Conservation (phyloP, 1,140 invertebrate species). For the Dinoponera quadriceps region DNA sequence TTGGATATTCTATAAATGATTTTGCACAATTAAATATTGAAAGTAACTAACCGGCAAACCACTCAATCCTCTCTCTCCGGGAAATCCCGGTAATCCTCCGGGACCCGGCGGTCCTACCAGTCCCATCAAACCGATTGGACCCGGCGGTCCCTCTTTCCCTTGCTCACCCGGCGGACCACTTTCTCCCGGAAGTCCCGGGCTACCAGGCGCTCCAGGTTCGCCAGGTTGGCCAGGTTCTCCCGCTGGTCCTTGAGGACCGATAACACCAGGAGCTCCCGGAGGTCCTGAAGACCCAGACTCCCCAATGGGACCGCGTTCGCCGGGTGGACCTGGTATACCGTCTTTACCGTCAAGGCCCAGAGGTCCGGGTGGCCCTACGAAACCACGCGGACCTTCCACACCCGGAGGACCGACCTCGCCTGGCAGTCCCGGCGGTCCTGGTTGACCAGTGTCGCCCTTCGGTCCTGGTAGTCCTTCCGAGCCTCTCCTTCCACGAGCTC, state of each 20-base stretch:
- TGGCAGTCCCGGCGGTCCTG: constrained; percentile 86
- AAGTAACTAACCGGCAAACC: constrained; percentile 85
- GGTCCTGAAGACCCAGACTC: constrained; percentile 90
- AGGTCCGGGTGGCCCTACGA: constrained; percentile 89
- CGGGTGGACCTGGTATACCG: constrained; percentile 90
- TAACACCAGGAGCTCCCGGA: constrained; percentile 90
- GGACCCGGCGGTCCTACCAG: constrained; percentile 90
- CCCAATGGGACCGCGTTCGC: constrained; percentile 90
- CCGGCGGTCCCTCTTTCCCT: constrained; percentile 91
- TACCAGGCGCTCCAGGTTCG: constrained; percentile 90
- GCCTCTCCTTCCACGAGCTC: constrained; percentile 83
- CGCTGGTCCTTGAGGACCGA: constrained; percentile 91
- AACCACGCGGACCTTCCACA: constrained; percentile 88
- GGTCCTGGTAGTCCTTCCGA: constrained; percentile 89
- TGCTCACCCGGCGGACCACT: constrained; percentile 90
- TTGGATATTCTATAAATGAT: too few species aligned
- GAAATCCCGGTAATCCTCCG: constrained; percentile 91
- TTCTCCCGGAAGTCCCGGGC: constrained; percentile 90
- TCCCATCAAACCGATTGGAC: constrained; percentile 89
- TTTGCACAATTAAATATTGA: too few species aligned
- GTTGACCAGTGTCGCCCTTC: constrained; percentile 87
- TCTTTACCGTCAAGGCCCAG: constrained; percentile 92
- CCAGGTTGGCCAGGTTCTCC: constrained; percentile 92
- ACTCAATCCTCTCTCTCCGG: constrained; percentile 90
- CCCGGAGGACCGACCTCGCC: constrained; percentile 88